Percentiles rank a stretch among this genome's conserved stretches.
These are phyloP conservation scores for Dugesia japonica DNA, from an alignment of 2,888 invertebrate genomes.

Conservation along the genomic window DNA sequence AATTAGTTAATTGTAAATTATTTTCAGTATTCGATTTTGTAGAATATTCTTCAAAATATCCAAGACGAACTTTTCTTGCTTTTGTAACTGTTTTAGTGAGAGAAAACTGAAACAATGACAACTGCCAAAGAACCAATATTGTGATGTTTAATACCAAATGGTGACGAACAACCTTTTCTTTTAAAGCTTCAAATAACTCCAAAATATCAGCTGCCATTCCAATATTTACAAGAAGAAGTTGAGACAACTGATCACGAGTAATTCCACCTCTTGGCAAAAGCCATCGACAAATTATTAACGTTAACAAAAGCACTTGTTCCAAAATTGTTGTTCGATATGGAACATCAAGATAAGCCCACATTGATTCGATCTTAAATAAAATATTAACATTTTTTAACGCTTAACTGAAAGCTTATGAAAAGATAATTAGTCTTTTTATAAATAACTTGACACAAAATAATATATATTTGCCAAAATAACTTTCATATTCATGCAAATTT, in stretches of 20 bases:
- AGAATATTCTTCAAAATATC: constrained; percentile 17
- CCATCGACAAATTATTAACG: constrained; percentile 42
- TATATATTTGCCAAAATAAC: too few species aligned
- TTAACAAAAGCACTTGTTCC: constrained; percentile 40
- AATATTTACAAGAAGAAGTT: constrained; percentile 41
- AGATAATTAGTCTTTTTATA: too few species aligned
- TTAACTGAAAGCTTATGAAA: not conserved
- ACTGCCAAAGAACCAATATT: constrained; percentile 44
- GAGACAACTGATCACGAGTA: constrained; percentile 40
- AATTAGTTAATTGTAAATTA: not conserved
- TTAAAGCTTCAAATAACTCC: constrained; percentile 83
- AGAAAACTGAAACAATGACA: constrained; percentile 44
- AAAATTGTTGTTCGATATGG: constrained; percentile 36
- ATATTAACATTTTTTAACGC: not conserved
- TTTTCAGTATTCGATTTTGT: not conserved
- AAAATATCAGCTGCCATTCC: constrained; percentile 43
- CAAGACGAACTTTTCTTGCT: constrained; percentile 33
- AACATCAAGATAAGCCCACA: not conserved
- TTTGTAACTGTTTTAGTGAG: constrained; percentile 48
- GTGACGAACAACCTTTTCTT: constrained; percentile 40
- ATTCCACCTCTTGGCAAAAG: constrained; percentile 40
- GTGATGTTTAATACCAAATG: constrained; percentile 57
- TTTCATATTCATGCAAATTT: too few species aligned
- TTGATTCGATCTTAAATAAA: not conserved
- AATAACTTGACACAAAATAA: too few species aligned